Evolutionary conservation across 2,888 invertebrate species (phyloP).

Genomic region (Ectobius pallidus): DNA sequence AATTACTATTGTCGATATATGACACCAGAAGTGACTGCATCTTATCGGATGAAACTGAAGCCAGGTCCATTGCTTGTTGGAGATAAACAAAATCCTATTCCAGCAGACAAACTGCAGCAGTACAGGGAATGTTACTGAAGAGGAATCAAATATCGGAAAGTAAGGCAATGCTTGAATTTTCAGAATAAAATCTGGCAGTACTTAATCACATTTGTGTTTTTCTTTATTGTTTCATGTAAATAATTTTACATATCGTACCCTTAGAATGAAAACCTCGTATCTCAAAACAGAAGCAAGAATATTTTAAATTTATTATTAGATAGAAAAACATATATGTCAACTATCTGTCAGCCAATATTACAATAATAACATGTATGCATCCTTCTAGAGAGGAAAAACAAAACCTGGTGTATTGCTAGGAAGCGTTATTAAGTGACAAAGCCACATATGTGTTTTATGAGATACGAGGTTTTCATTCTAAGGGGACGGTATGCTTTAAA

Average conservation of each 20-base stretch:
- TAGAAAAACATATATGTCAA: too few relatives aligned
- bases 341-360: too few relatives aligned
- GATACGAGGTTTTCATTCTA: not conserved
- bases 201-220: not conserved
- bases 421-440: too few relatives aligned
- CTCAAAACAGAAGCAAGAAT: too few relatives aligned
- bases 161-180: not conserved
- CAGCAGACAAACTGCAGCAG: not conserved
- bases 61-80: not conserved
- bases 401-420: too few relatives aligned
- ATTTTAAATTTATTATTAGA: too few relatives aligned
- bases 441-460: too few relatives aligned
- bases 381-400: too few relatives aligned
- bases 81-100: not conserved
- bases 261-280: not conserved
- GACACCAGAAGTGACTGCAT: not conserved
- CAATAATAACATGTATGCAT: too few relatives aligned
- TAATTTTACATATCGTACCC: not conserved
- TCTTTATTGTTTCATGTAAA: not conserved
- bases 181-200: not conserved
- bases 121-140: conserved; percentile 9
- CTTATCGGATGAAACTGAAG: conserved; percentile 3
- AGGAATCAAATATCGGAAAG: not conserved
- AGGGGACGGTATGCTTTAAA: not conserved
- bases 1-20: not conserved